phyloP scores from a whole-genome alignment of 2,888 invertebrate genomes.

The Synergus umbraculus region DNA sequence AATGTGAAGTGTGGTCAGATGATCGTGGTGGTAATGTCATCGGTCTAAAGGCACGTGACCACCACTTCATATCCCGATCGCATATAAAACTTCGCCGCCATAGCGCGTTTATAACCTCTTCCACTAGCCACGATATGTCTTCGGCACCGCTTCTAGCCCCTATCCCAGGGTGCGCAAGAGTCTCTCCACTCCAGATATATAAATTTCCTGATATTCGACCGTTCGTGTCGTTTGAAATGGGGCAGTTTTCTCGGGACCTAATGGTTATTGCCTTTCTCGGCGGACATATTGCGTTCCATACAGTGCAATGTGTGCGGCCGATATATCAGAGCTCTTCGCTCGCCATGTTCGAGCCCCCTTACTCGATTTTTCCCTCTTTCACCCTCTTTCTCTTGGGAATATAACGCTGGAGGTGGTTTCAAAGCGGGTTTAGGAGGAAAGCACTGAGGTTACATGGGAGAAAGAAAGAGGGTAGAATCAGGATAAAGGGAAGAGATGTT shows the following conservation, averaged over 20 bases:
- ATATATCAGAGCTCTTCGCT: conserved; percentile 78
- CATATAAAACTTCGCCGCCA: conserved; percentile 57
- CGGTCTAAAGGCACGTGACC: conserved; percentile 32
- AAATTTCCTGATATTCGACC: conserved; percentile 81
- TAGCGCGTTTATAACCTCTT: conserved; percentile 62
- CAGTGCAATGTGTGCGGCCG: conserved; percentile 81
- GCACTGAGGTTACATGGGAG: neutral
- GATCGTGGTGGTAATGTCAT: conserved; percentile 8
- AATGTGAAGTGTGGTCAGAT: neutral
- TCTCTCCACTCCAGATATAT: conserved; percentile 77
- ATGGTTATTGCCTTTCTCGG: conserved; percentile 82
- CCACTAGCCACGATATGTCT: conserved; percentile 61
- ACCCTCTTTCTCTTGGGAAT: conserved; percentile 14
- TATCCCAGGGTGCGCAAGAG: conserved; percentile 41
- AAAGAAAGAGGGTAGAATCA: conserved; percentile 36
- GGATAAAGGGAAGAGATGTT: conserved; percentile 60
- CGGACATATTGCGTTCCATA: conserved; percentile 82
- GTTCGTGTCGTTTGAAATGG: conserved; percentile 81
- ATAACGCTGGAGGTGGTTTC: conserved; percentile 18
- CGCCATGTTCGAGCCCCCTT: conserved; percentile 53
- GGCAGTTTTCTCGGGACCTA: conserved; percentile 82
- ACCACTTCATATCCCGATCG: conserved; percentile 50
- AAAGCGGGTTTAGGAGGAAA: neutral
- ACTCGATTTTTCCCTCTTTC: conserved; percentile 38
- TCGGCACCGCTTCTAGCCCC: conserved; percentile 49